Conservation (phyloP, 2,113 vertebrate species). For the Crotalus tigris region DNA sequence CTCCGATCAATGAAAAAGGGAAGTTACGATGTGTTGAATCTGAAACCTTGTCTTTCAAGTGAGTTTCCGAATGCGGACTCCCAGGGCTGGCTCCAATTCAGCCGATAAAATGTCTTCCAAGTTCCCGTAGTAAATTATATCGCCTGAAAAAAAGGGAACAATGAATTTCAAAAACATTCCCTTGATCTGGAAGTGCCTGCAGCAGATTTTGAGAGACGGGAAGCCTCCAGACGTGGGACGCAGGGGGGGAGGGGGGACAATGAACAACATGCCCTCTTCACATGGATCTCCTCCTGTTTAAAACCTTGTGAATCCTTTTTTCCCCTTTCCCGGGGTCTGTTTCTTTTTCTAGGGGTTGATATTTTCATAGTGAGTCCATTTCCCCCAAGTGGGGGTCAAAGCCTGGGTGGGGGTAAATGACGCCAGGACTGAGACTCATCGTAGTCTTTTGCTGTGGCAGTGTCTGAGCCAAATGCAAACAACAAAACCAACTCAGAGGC, state of each 20-base stretch:
- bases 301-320: neutral
- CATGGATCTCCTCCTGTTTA: neutral
- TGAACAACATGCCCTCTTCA: neutral
- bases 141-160: neutral
- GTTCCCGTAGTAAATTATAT: neutral
- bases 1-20: neutral
- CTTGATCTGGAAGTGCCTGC: neutral
- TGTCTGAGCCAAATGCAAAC: slow-evolving; percentile 31
- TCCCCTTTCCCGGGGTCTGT: neutral
- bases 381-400: slow-evolving; percentile 15
- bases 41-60: neutral
- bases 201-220: neutral
- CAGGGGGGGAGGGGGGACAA: neutral
- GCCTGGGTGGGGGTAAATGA: slow-evolving; percentile 12
- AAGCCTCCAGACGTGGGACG: neutral
- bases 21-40: neutral
- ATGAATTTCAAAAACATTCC: neutral
- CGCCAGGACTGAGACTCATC: slow-evolving; percentile 27
- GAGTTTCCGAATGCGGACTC: neutral
- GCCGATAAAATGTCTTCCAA: neutral
- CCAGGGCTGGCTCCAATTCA: neutral
- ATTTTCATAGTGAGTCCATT: slow-evolving; percentile 35
- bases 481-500: slow-evolving; percentile 13
- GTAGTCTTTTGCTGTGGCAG: slow-evolving; percentile 21
- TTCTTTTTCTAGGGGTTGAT: slow-evolving; percentile 20